Base-by-base conservation (phyloP, 2,797 vertebrate genomes). In the Acestrorhynchus altus region DNA sequence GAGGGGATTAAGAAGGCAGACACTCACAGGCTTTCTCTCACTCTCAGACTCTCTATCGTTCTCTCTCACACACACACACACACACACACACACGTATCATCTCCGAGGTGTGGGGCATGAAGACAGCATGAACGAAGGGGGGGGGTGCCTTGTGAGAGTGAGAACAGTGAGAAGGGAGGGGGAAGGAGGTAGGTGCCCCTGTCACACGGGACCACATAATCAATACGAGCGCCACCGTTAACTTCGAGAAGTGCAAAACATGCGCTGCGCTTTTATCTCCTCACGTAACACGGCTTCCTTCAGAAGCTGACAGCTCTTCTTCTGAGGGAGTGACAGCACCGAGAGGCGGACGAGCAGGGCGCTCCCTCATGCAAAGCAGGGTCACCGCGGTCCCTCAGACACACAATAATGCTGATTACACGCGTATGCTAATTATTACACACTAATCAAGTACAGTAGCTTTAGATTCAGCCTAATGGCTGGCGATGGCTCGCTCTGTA, bases 341-440 rank as follows among this genome's bases (percentile, higher is more conserved):
- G 79, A 26, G 78, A 76, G 74, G 75, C 88, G 90, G 87, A 91
- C 90, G 90, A 90, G 89, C 89, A 85, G 89, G 92, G 92, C 92
- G 91, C 88, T 86, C 90, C 88, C 92, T 91, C 92, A 95, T 94
- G 93, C 92, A 94, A 94, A 95, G 86, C 86, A 91, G 92, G 94
- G 94, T 95, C 93, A 94, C 84, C 74, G 69, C 80, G 86, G 91
- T 89, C 90, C 92, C 90, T 82, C 90, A 89, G 90, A 84, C 87
- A 89, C 93, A 95, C 93, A 95, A 94, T 95, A 93, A 94, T 92
- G 87, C 92, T 94, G 93, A 95, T 95, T 95, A 95, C 93, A 94
- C 92, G 92, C 93, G 90, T 93, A 94, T 94, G 94, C 93, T 94
- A 94, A 95, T 95, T 93, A 94, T 92, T 90, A 94, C 90, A 92